Conservation (phyloP, 2,888 invertebrate genomes). For the Caenorhabditis virilis region DNA sequence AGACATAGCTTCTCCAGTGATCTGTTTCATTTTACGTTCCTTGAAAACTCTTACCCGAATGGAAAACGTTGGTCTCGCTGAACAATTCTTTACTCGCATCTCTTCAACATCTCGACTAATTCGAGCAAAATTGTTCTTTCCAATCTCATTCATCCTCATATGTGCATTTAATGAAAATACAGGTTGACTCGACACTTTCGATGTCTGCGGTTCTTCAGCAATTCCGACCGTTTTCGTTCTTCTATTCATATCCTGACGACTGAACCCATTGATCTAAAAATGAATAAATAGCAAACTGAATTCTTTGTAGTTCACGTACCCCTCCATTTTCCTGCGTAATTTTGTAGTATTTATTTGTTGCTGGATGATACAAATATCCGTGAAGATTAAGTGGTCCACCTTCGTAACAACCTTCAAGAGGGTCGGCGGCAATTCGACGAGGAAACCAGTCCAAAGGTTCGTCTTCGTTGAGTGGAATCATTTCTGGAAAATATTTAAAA, state of each 20-base stretch:
- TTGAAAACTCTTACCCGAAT: constrained; percentile 4
- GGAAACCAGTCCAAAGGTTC: background rate
- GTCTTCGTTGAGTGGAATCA: constrained; percentile 2
- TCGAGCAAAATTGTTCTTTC: constrained; percentile 1
- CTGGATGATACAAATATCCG: constrained; percentile 46
- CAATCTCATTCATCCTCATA: background rate
- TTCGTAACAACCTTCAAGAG: constrained; percentile 11
- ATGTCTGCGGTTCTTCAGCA: no score
- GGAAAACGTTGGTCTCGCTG: constrained; percentile 14
- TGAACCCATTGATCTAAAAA: constrained; percentile 9
- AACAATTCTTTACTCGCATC: constrained; percentile 24
- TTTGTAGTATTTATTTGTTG: constrained; percentile 46
- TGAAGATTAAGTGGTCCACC: constrained; percentile 29
- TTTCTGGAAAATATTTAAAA: background rate
- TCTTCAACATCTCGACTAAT: constrained; percentile 29
- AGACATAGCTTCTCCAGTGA: background rate
- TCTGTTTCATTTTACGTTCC: background rate
- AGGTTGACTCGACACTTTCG: constrained; percentile 29
- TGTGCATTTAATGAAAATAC: constrained; percentile 15
- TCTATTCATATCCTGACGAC: constrained; percentile 17
- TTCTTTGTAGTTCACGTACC: constrained; percentile 3
- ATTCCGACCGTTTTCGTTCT: constrained; percentile 18
- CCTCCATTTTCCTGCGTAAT: constrained; percentile 27
- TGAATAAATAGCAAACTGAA: background rate
- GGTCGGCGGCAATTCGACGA: background rate